Conservation (phyloP, 2,888 invertebrate genomes). For the Epistrophe grossulariae region DNA sequence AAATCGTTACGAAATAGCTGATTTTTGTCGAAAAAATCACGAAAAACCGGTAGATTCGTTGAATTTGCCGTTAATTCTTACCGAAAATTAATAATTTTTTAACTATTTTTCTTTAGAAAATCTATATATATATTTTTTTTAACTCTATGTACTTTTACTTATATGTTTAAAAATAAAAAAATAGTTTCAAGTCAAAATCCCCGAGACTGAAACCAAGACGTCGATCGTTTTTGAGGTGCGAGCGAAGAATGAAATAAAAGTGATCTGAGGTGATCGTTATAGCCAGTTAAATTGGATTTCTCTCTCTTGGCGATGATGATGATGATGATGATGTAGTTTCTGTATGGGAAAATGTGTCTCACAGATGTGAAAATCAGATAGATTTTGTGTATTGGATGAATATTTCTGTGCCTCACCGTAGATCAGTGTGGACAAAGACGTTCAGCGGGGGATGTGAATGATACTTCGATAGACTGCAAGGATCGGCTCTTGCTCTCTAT, state of each 20-base stretch:
- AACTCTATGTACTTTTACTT: conserved; percentile 75
- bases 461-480: conserved; percentile 53
- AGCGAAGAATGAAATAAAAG: conserved; percentile 90
- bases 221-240: conserved; percentile 97
- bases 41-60: conserved; percentile 58
- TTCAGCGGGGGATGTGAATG: conserved; percentile 58
- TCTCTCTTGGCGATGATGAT: conserved; percentile 19
- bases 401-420: conserved; percentile 69
- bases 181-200: conserved; percentile 84
- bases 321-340: conserved; percentile 10
- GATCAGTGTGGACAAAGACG: conserved; percentile 6
- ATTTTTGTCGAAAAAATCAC: conserved; percentile 77
- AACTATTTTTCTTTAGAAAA: conserved; percentile 78
- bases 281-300: conserved; percentile 77
- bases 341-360: conserved; percentile 57
- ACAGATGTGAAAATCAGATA: conserved; percentile 22
- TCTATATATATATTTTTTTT: conserved; percentile 63
- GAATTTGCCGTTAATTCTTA: conserved; percentile 66
- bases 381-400: conserved; percentile 45
- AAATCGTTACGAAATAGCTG: conserved; percentile 80
- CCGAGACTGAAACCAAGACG: conserved; percentile 89
- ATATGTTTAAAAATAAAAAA: conserved; percentile 80
- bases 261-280: conserved; percentile 82
- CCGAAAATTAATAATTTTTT: conserved; percentile 73
- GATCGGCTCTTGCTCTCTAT: conserved; percentile 40